Evolutionary conservation across 2,113 vertebrate species (phyloP).

Genomic region (Pachypanchax playfairii): DNA sequence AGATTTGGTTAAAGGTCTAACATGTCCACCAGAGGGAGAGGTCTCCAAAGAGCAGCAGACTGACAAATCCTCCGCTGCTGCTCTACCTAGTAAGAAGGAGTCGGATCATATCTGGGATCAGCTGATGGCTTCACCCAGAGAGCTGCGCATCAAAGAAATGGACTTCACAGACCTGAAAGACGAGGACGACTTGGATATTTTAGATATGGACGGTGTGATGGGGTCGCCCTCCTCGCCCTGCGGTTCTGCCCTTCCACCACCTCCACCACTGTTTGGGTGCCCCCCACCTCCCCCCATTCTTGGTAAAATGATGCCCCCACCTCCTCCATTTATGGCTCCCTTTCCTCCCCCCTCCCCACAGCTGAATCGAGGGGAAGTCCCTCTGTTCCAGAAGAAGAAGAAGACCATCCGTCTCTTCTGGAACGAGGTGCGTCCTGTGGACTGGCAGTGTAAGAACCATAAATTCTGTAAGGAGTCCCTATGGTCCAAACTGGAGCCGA

Average conservation of each 20-base stretch:
- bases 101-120: slow-evolving; percentile 99
- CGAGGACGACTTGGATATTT: slow-evolving; percentile 91
- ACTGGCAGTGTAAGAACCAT: slow-evolving; percentile 91
- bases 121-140: slow-evolving; percentile 91
- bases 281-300: slow-evolving; percentile 83
- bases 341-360: slow-evolving; percentile 88
- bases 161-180: slow-evolving; percentile 96
- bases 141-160: slow-evolving; percentile 97
- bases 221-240: slow-evolving; percentile 78
- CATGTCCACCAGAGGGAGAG: slow-evolving; percentile 78
- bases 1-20: slow-evolving; percentile 84
- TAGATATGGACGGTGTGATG: slow-evolving; percentile 84
- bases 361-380: slow-evolving; percentile 84
- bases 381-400: slow-evolving; percentile 94
- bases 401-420: slow-evolving; percentile 98
- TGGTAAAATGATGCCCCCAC: slow-evolving; percentile 78
- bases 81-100: slow-evolving; percentile 81
- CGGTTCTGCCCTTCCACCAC: slow-evolving; percentile 83
- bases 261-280: slow-evolving; percentile 81
- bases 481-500: slow-evolving; percentile 95
- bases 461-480: slow-evolving; percentile 90
- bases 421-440: slow-evolving; percentile 93
- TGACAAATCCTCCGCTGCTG: slow-evolving; percentile 38
- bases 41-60: slow-evolving; percentile 69
- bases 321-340: slow-evolving; percentile 76